phyloP scores from a whole-genome alignment of 2,797 vertebrate species.

The Micrastur ruficollis region DNA sequence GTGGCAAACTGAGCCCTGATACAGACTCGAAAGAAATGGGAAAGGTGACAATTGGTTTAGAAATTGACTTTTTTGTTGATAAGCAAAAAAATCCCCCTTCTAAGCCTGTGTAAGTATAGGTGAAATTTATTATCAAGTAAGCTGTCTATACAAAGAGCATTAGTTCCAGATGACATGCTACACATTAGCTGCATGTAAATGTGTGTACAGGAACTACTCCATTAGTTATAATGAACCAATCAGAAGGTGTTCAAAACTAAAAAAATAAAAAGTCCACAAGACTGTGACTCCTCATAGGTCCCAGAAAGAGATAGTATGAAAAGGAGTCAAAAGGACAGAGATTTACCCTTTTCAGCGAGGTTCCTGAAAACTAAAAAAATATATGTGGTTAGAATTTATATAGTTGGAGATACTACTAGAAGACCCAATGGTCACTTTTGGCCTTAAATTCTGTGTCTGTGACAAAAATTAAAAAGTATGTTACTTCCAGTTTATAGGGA shows the following conservation, averaged over 20 bases:
- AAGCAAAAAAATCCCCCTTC: background rate
- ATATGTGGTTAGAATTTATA: background rate
- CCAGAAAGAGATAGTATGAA: background rate
- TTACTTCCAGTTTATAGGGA: background rate
- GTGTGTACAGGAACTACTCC: background rate
- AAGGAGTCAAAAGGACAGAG: background rate
- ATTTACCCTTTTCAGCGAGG: background rate
- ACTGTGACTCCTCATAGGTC: background rate
- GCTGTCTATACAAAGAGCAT: background rate
- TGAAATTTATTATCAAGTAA: constrained; percentile 20
- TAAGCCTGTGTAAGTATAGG: background rate
- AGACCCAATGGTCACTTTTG: background rate
- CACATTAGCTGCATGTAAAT: background rate
- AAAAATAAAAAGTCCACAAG: background rate
- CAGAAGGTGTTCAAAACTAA: background rate
- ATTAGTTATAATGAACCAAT: background rate
- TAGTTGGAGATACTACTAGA: background rate
- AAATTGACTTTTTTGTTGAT: background rate
- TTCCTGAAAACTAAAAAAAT: background rate
- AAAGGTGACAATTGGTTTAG: background rate
- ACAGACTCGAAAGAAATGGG: background rate
- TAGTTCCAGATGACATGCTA: background rate
- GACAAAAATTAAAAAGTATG: background rate
- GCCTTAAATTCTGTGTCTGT: background rate
- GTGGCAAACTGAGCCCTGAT: background rate